Conservation (phyloP, 2,113 vertebrate genomes). For the Nansenia antarctica region DNA sequence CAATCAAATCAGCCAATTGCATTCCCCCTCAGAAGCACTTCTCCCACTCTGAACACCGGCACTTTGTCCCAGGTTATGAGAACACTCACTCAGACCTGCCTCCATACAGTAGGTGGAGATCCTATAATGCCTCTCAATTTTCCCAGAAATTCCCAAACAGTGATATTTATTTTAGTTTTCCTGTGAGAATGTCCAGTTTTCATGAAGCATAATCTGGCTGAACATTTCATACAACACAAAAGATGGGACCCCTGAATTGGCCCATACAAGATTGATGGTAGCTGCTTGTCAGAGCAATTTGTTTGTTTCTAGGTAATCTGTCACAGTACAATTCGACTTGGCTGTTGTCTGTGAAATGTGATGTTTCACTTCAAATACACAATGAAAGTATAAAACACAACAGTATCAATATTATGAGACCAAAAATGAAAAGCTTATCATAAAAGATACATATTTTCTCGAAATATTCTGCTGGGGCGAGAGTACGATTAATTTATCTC, state of each 20-base stretch:
- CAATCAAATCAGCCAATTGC: background rate
- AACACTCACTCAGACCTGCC: background rate
- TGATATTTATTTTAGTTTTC: slow-evolving; percentile 17
- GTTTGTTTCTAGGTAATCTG: slow-evolving; percentile 27
- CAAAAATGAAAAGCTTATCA: background rate
- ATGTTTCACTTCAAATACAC: slow-evolving; percentile 7
- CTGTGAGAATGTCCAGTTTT: background rate
- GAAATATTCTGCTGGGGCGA: background rate
- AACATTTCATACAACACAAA: background rate
- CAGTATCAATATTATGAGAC: background rate
- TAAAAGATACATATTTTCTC: background rate
- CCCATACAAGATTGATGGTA: slow-evolving; percentile 29
- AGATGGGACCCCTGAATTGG: background rate
- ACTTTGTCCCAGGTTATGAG: background rate
- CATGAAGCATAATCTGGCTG: background rate
- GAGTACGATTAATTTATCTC: background rate
- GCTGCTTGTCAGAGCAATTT: slow-evolving; percentile 3
- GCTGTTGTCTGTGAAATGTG: background rate
- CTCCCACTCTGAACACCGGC: background rate
- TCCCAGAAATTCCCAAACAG: background rate
- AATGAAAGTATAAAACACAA: background rate
- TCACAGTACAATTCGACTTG: background rate
- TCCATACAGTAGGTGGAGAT: background rate
- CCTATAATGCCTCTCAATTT: background rate
- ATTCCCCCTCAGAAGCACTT: background rate